phyloP scores from a whole-genome alignment of 2,797 vertebrate genomes.

The Falco peregrinus region DNA sequence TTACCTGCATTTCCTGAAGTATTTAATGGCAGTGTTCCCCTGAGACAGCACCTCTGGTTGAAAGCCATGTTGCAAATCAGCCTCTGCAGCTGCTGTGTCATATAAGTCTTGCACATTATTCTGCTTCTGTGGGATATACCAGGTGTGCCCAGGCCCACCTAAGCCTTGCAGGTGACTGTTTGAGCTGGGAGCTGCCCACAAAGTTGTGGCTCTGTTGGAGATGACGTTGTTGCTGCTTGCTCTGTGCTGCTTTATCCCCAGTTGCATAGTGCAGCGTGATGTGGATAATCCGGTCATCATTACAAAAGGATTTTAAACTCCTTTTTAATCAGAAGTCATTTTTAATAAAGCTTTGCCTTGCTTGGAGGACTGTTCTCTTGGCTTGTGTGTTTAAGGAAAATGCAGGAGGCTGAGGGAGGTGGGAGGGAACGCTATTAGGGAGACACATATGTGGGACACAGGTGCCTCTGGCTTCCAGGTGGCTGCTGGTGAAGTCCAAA shows the following conservation, averaged over 20 bases:
- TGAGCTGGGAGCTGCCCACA: neutral
- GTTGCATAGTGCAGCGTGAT: neutral
- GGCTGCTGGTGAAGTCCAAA: neutral
- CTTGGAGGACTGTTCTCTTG: neutral
- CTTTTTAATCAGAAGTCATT: conserved; percentile 5
- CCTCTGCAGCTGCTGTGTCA: neutral
- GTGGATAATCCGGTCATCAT: neutral
- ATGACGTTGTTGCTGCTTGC: neutral
- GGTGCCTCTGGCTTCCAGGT: neutral
- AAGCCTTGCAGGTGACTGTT: neutral
- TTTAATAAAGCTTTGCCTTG: conserved; percentile 36
- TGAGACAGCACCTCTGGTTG: neutral
- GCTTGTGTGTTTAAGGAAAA: neutral
- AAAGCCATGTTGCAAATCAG: fast-evolving
- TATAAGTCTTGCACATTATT: fast-evolving
- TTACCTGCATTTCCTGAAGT: neutral
- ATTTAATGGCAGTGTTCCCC: neutral
- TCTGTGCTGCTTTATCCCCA: neutral
- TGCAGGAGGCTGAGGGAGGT: neutral
- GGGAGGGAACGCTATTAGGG: neutral
- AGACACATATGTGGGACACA: neutral
- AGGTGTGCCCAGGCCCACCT: neutral
- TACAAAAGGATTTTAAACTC: conserved; percentile 37
- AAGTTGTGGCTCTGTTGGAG: neutral
- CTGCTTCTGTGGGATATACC: neutral